phyloP scores from a whole-genome alignment of 2,113 vertebrate species.

The Notechis scutatus region DNA sequence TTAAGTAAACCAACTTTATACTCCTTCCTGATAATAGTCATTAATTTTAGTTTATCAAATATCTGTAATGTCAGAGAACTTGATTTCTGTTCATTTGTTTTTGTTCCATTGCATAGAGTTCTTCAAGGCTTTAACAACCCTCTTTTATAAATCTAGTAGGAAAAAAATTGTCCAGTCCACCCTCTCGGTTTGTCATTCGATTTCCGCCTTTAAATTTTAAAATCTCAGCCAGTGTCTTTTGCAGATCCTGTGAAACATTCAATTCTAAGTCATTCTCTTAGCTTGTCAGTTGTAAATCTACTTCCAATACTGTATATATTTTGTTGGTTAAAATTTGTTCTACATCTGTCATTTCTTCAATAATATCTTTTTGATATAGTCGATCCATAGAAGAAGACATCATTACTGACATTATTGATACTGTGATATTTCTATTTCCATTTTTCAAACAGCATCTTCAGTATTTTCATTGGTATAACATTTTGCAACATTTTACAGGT shows the following conservation, averaged over 20 bases:
- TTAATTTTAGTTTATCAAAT: background rate
- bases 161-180: background rate
- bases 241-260: background rate
- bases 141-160: background rate
- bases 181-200: background rate
- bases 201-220: background rate
- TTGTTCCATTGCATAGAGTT: background rate
- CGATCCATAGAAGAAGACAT: background rate
- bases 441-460: background rate
- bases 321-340: background rate
- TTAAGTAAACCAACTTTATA: background rate
- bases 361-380: background rate
- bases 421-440: background rate
- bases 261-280: background rate
- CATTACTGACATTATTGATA: background rate
- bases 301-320: background rate
- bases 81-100: background rate
- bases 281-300: background rate
- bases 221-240: background rate
- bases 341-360: background rate
- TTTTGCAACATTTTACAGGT: background rate
- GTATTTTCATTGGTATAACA: background rate
- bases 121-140: background rate
- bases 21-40: background rate
- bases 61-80: background rate